Conservation (phyloP, 2,888 invertebrate species). For the Lordiphosa fenestrarum region DNA sequence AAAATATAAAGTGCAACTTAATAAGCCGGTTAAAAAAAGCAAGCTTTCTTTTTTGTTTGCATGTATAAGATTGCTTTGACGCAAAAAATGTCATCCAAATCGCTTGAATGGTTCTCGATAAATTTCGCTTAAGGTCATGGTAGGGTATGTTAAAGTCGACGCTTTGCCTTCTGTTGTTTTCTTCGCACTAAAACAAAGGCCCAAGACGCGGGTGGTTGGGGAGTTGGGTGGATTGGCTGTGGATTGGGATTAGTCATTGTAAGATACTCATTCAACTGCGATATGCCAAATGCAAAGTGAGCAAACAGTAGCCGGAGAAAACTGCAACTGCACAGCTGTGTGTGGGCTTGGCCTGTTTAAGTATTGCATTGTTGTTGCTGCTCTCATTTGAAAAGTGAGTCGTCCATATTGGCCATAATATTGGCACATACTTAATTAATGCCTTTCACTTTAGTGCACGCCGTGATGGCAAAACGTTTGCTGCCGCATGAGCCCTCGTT, state of each 20-base stretch:
- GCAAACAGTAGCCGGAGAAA: slow-evolving; percentile 27
- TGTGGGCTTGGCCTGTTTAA: neutral
- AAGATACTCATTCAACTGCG: slow-evolving; percentile 20
- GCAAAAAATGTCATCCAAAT: no score
- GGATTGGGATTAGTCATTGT: slow-evolving; percentile 51
- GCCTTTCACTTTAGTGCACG: slow-evolving; percentile 67
- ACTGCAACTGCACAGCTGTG: slow-evolving; percentile 29
- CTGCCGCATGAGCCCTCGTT: slow-evolving; percentile 62
- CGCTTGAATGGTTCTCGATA: no score
- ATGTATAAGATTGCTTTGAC: no score
- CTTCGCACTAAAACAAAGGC: slow-evolving; percentile 46
- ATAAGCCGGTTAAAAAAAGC: no score
- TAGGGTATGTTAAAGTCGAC: slow-evolving; percentile 8
- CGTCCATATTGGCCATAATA: neutral
- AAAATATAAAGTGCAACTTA: no score
- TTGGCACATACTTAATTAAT: neutral
- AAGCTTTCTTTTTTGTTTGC: no score
- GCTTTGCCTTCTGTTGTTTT: slow-evolving; percentile 7
- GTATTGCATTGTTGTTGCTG: neutral
- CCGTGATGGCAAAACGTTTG: slow-evolving; percentile 77
- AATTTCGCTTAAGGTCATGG: no score
- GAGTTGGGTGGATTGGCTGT: neutral
- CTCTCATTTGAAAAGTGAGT: slow-evolving; percentile 20
- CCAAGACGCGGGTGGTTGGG: no score
- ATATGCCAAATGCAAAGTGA: slow-evolving; percentile 12